Conservation (phyloP, 2,797 vertebrate genomes). For the Sparidentex hasta region DNA sequence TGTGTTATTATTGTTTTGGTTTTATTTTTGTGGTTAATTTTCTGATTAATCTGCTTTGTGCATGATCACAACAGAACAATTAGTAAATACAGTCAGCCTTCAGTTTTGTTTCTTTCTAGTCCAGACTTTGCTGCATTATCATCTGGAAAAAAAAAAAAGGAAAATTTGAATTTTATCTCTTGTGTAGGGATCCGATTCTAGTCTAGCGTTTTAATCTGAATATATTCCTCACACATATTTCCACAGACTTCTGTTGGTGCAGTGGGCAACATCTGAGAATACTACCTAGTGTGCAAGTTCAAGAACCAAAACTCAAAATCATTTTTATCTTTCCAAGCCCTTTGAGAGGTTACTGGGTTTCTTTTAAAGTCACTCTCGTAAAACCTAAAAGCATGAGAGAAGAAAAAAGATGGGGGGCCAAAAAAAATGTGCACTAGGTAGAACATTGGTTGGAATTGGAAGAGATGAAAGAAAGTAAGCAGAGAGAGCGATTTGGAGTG, state of each 20-base stretch:
- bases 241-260: background rate
- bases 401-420: background rate
- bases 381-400: constrained; percentile 3
- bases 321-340: background rate
- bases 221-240: background rate
- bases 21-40: background rate
- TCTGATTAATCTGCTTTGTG: background rate
- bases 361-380: background rate
- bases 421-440: background rate
- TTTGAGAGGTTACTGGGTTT: background rate
- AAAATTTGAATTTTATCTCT: background rate
- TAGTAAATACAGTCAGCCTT: background rate
- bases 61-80: background rate
- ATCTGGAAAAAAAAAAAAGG: no score
- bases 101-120: background rate
- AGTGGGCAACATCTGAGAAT: background rate
- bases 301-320: background rate
- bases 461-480: constrained; percentile 2
- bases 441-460: constrained; percentile 20
- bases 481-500: constrained; percentile 55
- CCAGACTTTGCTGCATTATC: background rate
- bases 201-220: background rate
- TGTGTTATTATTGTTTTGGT: background rate
- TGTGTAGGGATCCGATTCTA: background rate
- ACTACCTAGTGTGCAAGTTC: background rate